Evolutionary conservation across 92 coral and sea anemone species (phyloP).

Genomic region (Zoanthus sociatus): DNA sequence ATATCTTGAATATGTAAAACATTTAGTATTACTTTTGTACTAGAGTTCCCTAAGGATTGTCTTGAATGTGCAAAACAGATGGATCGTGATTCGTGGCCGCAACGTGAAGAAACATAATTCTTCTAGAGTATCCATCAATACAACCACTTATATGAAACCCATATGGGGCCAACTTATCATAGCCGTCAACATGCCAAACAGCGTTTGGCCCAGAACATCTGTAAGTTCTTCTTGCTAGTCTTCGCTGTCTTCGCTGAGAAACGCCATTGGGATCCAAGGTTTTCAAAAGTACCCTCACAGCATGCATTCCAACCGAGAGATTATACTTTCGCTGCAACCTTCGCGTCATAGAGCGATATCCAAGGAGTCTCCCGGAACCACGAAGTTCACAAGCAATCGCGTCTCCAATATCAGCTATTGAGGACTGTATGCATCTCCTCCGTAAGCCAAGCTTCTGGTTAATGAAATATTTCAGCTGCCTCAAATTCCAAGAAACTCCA

Average conservation of each 20-base stretch:
- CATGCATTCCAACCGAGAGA: constrained; percentile 42
- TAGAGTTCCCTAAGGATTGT: no score
- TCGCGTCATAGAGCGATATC: constrained; percentile 52
- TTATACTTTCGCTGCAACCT: constrained; percentile 30
- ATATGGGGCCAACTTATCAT: constrained; percentile 50
- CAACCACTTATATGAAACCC: constrained; percentile 59
- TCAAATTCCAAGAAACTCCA: constrained; percentile 37
- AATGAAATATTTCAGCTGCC: constrained; percentile 48
- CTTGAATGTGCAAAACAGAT: constrained; percentile 7
- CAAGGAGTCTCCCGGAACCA: constrained; percentile 46
- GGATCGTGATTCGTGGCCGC: constrained; percentile 45
- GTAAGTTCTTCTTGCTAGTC: constrained; percentile 34
- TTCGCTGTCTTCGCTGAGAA: constrained; percentile 33
- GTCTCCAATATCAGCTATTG: constrained; percentile 10
- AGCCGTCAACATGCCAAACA: constrained; percentile 52
- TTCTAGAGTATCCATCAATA: constrained; percentile 55
- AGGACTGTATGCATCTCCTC: constrained; percentile 30
- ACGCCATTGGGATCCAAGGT: constrained; percentile 49
- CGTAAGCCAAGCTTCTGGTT: constrained; percentile 40
- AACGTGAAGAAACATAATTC: constrained; percentile 57
- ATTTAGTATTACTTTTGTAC: no score
- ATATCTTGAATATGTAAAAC: background rate
- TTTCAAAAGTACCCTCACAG: constrained; percentile 20
- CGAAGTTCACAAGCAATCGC: constrained; percentile 32
- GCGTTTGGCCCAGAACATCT: constrained; percentile 46